Conservation (phyloP, 2,888 invertebrate species). For the Erebia ligea region DNA sequence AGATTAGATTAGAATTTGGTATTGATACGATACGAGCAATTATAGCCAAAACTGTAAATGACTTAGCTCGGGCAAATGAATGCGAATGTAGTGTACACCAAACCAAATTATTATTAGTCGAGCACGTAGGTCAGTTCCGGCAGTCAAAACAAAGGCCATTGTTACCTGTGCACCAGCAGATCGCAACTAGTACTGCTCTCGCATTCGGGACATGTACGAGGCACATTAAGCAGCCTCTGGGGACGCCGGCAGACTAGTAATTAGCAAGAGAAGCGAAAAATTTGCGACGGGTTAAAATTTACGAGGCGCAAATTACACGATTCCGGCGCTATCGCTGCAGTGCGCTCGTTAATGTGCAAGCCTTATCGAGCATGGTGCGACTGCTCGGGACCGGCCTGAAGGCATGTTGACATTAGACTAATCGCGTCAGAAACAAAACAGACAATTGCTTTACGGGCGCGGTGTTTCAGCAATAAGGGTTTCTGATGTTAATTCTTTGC, state of each 20-base stretch:
- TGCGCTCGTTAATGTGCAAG: conserved; percentile 76
- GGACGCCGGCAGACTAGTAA: conserved; percentile 79
- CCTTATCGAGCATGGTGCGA: conserved; percentile 72
- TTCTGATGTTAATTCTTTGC: too few relatives aligned
- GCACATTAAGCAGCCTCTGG: conserved; percentile 78
- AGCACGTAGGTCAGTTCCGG: conserved; percentile 65
- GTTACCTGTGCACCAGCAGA: conserved; percentile 68
- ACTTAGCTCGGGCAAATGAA: conserved; percentile 33
- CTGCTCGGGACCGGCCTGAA: conserved; percentile 44
- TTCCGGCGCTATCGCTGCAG: conserved; percentile 78
- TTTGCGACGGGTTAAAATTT: conserved; percentile 82
- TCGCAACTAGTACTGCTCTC: conserved; percentile 68
- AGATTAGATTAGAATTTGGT: too few relatives aligned
- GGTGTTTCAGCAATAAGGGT: background rate
- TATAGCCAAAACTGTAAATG: conserved; percentile 25
- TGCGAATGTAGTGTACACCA: conserved; percentile 49
- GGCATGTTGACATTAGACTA: conserved; percentile 58
- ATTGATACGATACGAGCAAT: background rate
- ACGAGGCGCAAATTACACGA: conserved; percentile 83
- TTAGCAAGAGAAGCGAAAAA: conserved; percentile 81
- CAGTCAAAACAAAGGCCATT: conserved; percentile 78
- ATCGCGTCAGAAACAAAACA: conserved; percentile 59
- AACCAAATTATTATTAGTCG: conserved; percentile 62
- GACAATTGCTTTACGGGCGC: conserved; percentile 15
- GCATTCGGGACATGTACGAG: conserved; percentile 78